Base-by-base conservation (phyloP, 2,797 vertebrate genomes). In the Cyprinella venusta region DNA sequence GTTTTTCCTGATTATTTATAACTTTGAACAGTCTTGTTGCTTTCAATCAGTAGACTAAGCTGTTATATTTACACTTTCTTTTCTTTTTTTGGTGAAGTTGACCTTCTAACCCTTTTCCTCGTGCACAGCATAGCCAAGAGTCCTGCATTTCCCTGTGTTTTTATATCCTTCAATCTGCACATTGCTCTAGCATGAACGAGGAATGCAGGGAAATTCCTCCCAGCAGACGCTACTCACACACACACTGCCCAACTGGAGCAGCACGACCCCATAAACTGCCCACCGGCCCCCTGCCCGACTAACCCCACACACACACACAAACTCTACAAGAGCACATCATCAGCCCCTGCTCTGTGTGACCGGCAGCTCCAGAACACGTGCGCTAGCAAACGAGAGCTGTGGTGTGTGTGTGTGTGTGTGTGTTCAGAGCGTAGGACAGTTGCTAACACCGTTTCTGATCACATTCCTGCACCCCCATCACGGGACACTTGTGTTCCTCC, bases 171-270 rank as follows among this genome's bases (percentile, higher is more conserved):
- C 38, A 78, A 5, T 78, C 52, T 79, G 86, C 85, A 75, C 36
- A 15, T 40, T 52, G 80, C 81, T 86, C 72, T 88, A 88, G 87
- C 87, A 89, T 90, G 89, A 71, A 40, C 68, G 38, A 85, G 90
- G 90, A 91, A 90, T 88, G 90, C 71, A 64, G 77, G 72, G 85
- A 88, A 89, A 90, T 89, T 89, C 89, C 88, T 87, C 85, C 85
- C 54, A 84, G 83, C 71, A 81, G 68, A 61, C 56, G 80, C 85
- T 78, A 76, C 45, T 4, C 42, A 45, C 42, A 45, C 59, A 72
- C 59, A 74, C 42, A 45, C 67, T 33, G 72, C 81, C 87, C 85
- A 80, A 85, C 40, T 54, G 33, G 72, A 71, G 54, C 61, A 78
- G 63, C 13, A 15, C 26, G 64, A 82, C 78, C 85, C 59, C 38